Base-by-base conservation (phyloP, 2,888 invertebrate species). In the Hedya salicella region DNA sequence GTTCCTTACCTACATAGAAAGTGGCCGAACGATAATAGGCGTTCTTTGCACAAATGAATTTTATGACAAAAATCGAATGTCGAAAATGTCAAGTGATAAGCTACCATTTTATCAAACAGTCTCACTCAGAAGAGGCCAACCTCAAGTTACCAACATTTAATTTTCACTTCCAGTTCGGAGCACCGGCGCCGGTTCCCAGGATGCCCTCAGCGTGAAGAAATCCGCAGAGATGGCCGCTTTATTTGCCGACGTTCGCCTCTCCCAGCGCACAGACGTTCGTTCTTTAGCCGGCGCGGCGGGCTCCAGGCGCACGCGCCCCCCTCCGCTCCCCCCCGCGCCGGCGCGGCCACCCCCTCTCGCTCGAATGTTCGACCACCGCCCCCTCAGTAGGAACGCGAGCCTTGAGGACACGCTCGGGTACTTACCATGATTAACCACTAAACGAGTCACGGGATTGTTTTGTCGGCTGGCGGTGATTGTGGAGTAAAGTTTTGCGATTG, bases 161-260 rank as follows among this genome's bases (percentile, higher is more conserved):
- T 39, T 9, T 5, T 48, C 1, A 2, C 19, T 79, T 74, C 2
- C 82, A 92, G 92, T 92, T 3, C 86, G 92, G 40, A 92, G 91
- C 68, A 90, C 90, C 0, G 92, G 92, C 42, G 93, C 94, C 0
- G 91, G 91, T 16, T 93, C 94, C 0, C 93, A 93, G 57, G 96
- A 96, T 75, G 96, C 96, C 0, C 87, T 97, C 0, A 96, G 96
- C 61, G 96, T 97, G 30, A 97, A 97, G 85, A 97, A 97, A 82
- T 96, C 96, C 2, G 97, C 97, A 0, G 97, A 97, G 84, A 97
- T 97, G 76, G 97, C 97, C 0, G 97, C 97, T 0, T 89, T 97
- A 30, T 97, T 97, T 82, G 96, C 96, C 0, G 96, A 96, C 78
- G 94, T 95, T 49, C 94, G 95, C 40, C 90, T 95, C 0, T 95